phyloP scores from a whole-genome alignment of 2,888 invertebrate species.

The Campopleginae sp. region DNA sequence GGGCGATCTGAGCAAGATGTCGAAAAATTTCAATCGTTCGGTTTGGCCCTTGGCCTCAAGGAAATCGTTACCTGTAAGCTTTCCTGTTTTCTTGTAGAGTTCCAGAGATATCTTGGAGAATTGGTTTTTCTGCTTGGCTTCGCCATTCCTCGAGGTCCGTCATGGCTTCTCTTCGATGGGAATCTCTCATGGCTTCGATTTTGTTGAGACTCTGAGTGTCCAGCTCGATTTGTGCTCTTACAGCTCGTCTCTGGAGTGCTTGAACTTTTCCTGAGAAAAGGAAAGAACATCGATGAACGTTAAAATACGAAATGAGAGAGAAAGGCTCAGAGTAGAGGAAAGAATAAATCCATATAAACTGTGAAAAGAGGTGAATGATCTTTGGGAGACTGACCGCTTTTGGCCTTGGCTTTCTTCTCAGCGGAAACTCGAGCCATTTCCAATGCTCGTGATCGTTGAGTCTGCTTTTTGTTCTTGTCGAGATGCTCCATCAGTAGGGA shows the following conservation, averaged over 20 bases:
- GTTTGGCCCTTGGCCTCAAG: neutral
- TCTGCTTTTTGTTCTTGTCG: slow-evolving; percentile 86
- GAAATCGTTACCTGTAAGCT: slow-evolving; percentile 72
- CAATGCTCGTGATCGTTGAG: slow-evolving; percentile 86
- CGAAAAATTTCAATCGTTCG: neutral
- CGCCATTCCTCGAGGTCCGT: slow-evolving; percentile 88
- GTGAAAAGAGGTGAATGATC: slow-evolving; percentile 11
- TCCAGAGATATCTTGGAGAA: slow-evolving; percentile 69
- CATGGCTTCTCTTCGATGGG: slow-evolving; percentile 88
- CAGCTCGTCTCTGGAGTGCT: slow-evolving; percentile 86
- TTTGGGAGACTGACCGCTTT: slow-evolving; percentile 74
- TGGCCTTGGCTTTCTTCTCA: slow-evolving; percentile 86
- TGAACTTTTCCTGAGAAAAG: slow-evolving; percentile 84
- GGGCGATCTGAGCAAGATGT: slow-evolving; percentile 71
- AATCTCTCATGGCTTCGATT: slow-evolving; percentile 88
- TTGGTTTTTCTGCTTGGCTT: slow-evolving; percentile 75
- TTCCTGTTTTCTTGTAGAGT: slow-evolving; percentile 76
- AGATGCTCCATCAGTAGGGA: slow-evolving; percentile 85
- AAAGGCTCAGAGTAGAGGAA: slow-evolving; percentile 4
- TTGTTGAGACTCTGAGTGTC: slow-evolving; percentile 86
- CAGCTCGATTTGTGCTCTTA: slow-evolving; percentile 87
- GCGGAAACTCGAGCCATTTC: slow-evolving; percentile 86
- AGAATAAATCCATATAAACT: slow-evolving; percentile 21
- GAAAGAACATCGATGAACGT: slow-evolving; percentile 38
- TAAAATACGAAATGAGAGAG: slow-evolving; percentile 6